These are phyloP conservation scores for Chaunax sp. DNA, from an alignment of 2,797 vertebrate genomes.

Conservation along the genomic window DNA sequence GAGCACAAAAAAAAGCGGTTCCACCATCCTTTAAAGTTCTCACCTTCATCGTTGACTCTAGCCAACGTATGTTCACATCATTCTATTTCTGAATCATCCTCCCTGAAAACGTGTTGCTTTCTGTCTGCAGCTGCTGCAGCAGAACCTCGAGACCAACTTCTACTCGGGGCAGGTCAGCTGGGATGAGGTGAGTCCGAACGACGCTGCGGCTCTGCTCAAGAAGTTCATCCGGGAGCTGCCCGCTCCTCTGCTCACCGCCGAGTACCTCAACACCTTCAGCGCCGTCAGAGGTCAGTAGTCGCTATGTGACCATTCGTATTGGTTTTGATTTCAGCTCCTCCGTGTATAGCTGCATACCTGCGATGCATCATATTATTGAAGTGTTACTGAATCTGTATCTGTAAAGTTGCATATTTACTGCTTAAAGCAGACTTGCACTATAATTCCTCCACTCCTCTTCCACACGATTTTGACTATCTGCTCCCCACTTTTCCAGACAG, in stretches of 20 bases:
- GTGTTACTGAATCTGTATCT: neutral
- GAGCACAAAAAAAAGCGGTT: no score
- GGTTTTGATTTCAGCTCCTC: neutral
- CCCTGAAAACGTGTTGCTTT: fast-evolving
- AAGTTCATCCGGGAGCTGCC: slow-evolving; percentile 93
- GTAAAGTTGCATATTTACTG: slow-evolving; percentile 5
- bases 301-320: neutral
- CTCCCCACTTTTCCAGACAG: slow-evolving; percentile 35
- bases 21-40: no score
- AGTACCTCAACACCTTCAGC: slow-evolving; percentile 91
- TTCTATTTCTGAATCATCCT: no score
- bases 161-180: slow-evolving; percentile 86
- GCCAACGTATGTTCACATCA: no score
- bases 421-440: slow-evolving; percentile 5
- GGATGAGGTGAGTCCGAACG: slow-evolving; percentile 92
- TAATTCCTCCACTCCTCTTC: slow-evolving; percentile 9
- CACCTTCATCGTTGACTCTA: no score
- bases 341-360: no score
- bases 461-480: slow-evolving; percentile 8
- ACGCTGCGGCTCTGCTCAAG: slow-evolving; percentile 90
- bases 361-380: neutral
- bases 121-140: slow-evolving; percentile 83
- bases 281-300: slow-evolving; percentile 79
- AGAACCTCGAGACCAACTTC: slow-evolving; percentile 88
- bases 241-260: slow-evolving; percentile 87